A percentile compares a stretch with the other conserved stretches of the same genome.
Evolutionary conservation across 2,797 vertebrate genomes (phyloP).

Genomic region (Myotis findleyi): DNA sequence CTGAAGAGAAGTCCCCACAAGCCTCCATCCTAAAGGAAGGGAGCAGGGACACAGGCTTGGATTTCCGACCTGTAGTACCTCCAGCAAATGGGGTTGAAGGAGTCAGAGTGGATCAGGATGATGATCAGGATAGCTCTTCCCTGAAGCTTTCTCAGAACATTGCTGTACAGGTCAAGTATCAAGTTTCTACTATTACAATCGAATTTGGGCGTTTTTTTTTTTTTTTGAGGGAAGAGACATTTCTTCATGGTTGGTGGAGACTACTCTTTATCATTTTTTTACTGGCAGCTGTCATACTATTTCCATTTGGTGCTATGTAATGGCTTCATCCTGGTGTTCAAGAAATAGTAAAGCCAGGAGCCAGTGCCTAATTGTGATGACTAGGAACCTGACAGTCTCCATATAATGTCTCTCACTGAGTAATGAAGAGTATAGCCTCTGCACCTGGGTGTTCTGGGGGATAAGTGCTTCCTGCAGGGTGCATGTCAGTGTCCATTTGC

Average conservation of each 20-base stretch:
- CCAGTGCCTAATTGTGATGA: background rate
- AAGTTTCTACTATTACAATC: slow-evolving; percentile 67
- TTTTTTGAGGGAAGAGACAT: slow-evolving; percentile 47
- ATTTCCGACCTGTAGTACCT: slow-evolving; percentile 73
- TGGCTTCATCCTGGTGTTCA: slow-evolving; percentile 42
- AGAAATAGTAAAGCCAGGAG: slow-evolving; percentile 38
- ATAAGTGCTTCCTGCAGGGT: background rate
- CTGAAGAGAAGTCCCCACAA: slow-evolving; percentile 79
- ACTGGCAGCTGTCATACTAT: background rate
- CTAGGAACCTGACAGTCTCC: slow-evolving; percentile 8
- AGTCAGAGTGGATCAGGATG: slow-evolving; percentile 78
- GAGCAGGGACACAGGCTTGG: slow-evolving; percentile 80
- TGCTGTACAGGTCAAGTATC: slow-evolving; percentile 84
- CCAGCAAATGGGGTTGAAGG: slow-evolving; percentile 78
- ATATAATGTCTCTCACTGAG: background rate
- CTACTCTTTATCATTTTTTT: background rate
- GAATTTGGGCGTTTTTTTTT: slow-evolving; percentile 38
- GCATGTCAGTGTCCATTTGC: background rate
- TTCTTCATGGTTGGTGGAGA: slow-evolving; percentile 55
- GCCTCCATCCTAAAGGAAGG: slow-evolving; percentile 77
- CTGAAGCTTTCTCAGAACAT: slow-evolving; percentile 85
- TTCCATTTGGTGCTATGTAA: background rate
- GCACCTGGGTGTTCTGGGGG: slow-evolving; percentile 10
- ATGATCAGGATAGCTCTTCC: slow-evolving; percentile 80
- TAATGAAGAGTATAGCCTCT: slow-evolving; percentile 7